A percentile compares a stretch with the other conserved stretches of the same genome.
Conservation (phyloP, 2,888 invertebrate genomes). For the Allolobophora icterica region DNA sequence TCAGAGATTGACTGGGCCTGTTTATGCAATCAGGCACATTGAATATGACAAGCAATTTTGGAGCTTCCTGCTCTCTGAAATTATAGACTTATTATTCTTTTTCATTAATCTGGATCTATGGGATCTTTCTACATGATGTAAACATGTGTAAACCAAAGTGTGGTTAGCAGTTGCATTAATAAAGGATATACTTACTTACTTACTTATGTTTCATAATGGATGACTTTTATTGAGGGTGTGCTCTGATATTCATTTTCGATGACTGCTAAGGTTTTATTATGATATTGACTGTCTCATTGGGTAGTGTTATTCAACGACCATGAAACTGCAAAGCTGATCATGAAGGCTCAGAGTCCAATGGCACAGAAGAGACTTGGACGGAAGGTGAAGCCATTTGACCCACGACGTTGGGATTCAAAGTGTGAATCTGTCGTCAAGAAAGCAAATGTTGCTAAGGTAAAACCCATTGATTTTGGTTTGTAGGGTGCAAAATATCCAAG, state of each 20-base stretch:
- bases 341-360: constrained; percentile 7
- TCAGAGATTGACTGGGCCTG: too few relatives aligned
- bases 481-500: not conserved
- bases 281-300: not conserved
- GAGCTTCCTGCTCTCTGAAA: too few relatives aligned
- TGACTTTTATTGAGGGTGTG: not conserved
- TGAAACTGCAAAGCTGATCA: not conserved
- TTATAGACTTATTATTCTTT: too few relatives aligned
- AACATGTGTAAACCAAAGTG: too few relatives aligned
- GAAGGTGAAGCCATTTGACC: constrained; percentile 18
- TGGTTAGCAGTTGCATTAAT: too few relatives aligned
- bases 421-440: not conserved
- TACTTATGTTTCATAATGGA: too few relatives aligned
- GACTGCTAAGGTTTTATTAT: too few relatives aligned
- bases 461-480: not conserved
- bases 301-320: constrained; percentile 29
- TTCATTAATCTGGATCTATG: not conserved
- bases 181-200: too few relatives aligned
- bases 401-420: not conserved
- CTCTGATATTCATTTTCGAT: not conserved
- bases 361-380: not conserved
- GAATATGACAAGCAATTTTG: too few relatives aligned
- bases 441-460: constrained; percentile 3
- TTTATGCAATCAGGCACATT: too few relatives aligned
- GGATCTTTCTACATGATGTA: too few relatives aligned